Base-by-base conservation (phyloP, 2,113 vertebrate genomes). In the Thinocorus orbignyianus region DNA sequence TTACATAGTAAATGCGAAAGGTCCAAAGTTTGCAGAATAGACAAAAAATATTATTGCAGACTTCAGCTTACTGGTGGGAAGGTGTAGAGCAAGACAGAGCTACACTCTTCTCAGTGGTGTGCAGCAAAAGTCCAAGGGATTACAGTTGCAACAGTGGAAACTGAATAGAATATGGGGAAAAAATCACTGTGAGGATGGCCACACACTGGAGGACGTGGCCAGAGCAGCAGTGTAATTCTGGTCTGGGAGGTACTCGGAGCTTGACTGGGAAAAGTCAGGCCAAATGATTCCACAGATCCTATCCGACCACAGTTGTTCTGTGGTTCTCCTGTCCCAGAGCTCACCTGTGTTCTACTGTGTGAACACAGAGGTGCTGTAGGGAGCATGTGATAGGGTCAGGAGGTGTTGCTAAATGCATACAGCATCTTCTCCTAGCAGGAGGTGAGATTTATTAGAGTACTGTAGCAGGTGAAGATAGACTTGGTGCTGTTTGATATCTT, bases 321-420 rank as follows among this genome's bases (percentile, higher is more conserved):
- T 68, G 48, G 39, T 82, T 82, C 65, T 30, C 13, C 54, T 72
- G 48, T 15, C 16, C 42, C 25, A 58, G 42, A 78, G 48, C 20
- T 72, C 54, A 35, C 1, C 0, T 11, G 7, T 49, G 9, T 42
- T 61, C 46, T 12, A 61, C 39, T 8, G 28, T 2, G 1, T 52
- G 25, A 69, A 65, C 15, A 41, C 0, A 1, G 17, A 66, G 20
- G 9, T 61, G 68, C 25, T 83, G 31, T 52, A 61, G 44, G 33
- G 8, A 71, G 33, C 17, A 49, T 9, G 18, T 52, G 30, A 17
- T 22, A 64, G 61, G n/a, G 26, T 66, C 46, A 70, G 39, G 7
- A 74, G 42, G 11, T 1, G 0, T 37, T 58, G 39, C 15, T 69
- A 37, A 22, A 31, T 25, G n/a, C 0, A 0, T 30, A 22, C 35